Evolutionary conservation across 2,113 vertebrate genomes (phyloP).

Genomic region (Aphelocoma coerulescens): DNA sequence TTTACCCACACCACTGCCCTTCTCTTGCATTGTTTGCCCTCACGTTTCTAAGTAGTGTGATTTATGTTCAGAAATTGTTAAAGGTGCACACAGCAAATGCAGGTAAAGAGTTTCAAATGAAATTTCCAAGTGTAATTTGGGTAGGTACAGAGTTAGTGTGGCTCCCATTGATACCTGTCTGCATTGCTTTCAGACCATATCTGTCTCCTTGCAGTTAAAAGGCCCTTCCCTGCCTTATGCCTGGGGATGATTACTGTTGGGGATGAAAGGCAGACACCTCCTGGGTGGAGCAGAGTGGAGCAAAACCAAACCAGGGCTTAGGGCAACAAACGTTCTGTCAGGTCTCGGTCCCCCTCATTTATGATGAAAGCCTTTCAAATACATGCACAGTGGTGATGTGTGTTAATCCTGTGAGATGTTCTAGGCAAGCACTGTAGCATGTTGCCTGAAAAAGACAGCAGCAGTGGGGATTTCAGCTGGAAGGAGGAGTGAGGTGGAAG

Average conservation of each 20-base stretch:
- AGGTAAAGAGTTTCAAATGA: not conserved
- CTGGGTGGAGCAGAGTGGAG: not conserved
- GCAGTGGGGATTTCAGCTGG: not conserved
- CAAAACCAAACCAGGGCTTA: constrained; percentile 7
- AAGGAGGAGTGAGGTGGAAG: not conserved
- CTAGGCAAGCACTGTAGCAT: rapidly evolving
- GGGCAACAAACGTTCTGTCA: not conserved
- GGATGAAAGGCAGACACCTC: constrained; percentile 16
- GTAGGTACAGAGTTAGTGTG: not conserved
- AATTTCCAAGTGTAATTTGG: not conserved
- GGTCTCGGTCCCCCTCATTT: not conserved
- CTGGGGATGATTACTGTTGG: not conserved
- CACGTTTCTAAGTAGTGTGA: not conserved
- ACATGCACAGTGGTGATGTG: not conserved
- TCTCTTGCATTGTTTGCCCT: not conserved
- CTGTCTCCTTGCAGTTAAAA: not conserved
- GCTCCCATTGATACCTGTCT: not conserved
- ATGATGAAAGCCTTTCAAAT: not conserved
- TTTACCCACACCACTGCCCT: not conserved
- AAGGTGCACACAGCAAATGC: not conserved
- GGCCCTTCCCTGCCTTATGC: not conserved
- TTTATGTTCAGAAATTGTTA: not conserved
- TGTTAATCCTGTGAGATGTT: not conserved
- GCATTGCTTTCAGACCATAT: not conserved
- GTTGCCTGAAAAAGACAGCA: not conserved